Evolutionary conservation across 2,888 invertebrate genomes (phyloP), one percentile per base, ranked within the genome.

Genomic region (Parapristionchus giblindavisi): DNA sequence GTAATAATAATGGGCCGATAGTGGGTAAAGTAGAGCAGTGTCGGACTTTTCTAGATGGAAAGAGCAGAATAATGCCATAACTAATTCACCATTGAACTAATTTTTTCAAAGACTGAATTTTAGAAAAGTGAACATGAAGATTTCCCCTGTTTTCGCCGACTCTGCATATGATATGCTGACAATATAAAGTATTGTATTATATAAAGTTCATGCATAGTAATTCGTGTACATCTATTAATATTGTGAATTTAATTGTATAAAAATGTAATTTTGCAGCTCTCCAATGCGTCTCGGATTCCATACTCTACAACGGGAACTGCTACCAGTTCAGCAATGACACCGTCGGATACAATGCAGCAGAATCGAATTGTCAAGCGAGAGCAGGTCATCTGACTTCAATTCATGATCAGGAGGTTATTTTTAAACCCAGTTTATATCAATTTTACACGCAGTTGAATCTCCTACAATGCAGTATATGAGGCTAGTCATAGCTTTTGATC

Each of bases 321-420:
- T n/a, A n/a, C n/a, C n/a, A n/a, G n/a, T 43, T 43, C 43, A 65
- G 63, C 14, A 48, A 65, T 3, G 40, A 40, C 11, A 43, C 11
- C 43, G 24, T 43, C 17, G 32, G 43, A 1, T 65, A 43, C 29
- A 29, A 40, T 0, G 43, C 21, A 8, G 63, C 63, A 1, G 63
- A 65, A 32, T 24, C 24, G 29, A n/a, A 40, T 65, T 65, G 63
- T n/a, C 43, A 29, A 29, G 0, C 43, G 27, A 65, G 43, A 21
- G 63, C 43, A 40, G 63, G 63, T 43, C 63, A 65, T 65, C 63
- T 65, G 8, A 48, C 63, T 1, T 65, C 63, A 3, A 43, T 65
- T 43, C 63, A 65, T 24, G 43, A 43, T 65, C 29, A 65, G 32
- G 63, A 65, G 6, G 63, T 58, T 29, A 27, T 58, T 1, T 27